Evolutionary conservation across 2,797 vertebrate species (phyloP).

Genomic region (Gila robusta): DNA sequence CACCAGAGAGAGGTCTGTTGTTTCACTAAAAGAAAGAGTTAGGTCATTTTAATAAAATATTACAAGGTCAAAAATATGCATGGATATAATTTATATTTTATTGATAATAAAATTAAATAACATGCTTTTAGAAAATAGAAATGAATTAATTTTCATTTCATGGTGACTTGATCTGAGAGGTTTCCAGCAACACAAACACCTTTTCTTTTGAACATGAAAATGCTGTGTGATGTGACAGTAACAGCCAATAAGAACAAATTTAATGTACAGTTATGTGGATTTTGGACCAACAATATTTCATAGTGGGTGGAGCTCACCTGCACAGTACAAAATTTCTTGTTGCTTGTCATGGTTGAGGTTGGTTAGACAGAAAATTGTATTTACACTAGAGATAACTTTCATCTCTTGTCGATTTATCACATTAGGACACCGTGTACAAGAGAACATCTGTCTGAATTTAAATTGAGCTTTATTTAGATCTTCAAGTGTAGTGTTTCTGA

Average conservation of each 20-base stretch:
- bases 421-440: not conserved
- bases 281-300: not conserved
- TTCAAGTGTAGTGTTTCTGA: slow-evolving; percentile 48
- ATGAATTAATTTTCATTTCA: not conserved
- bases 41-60: not conserved
- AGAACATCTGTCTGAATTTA: slow-evolving; percentile 24
- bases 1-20: not conserved
- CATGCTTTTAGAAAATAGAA: not conserved
- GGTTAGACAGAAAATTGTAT: not conserved
- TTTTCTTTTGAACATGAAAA: not conserved
- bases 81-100: not conserved
- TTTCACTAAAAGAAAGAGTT: not conserved
- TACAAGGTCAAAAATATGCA: not conserved
- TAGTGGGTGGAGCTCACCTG: not conserved
- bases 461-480: slow-evolving; percentile 15
- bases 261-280: not conserved
- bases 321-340: not conserved
- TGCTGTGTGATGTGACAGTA: not conserved
- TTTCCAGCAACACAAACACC: not conserved
- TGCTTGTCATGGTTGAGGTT: not conserved
- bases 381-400: not conserved
- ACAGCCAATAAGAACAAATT: not conserved
- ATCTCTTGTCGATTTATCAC: not conserved
- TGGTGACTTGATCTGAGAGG: not conserved
- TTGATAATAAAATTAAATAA: not conserved